These are phyloP conservation scores for Gastrophryne carolinensis DNA, from an alignment of 2,797 vertebrate species.

Conservation along the genomic window DNA sequence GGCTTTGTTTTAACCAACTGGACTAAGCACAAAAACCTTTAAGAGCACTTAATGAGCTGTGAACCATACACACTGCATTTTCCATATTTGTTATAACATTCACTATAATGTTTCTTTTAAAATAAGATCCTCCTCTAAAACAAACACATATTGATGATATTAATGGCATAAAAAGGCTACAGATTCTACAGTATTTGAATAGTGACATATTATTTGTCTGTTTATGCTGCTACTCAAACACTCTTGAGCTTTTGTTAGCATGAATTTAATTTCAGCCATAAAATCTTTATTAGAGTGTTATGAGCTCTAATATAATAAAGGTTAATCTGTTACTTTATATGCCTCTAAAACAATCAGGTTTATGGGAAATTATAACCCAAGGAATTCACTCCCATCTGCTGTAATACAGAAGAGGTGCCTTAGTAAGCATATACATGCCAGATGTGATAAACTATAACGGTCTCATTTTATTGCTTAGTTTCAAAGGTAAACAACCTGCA, in stretches of 20 bases:
- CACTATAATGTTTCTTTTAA: neutral
- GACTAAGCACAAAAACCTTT: too few relatives aligned
- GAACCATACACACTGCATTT: too few relatives aligned
- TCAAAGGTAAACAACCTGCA: conserved; percentile 32
- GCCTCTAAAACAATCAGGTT: conserved; percentile 18
- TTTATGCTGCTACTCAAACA: neutral
- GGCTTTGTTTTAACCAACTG: too few relatives aligned
- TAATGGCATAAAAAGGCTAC: neutral
- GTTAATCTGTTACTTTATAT: conserved; percentile 36
- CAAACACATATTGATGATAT: neutral
- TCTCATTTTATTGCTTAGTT: conserved; percentile 12
- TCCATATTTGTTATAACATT: neutral
- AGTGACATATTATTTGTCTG: neutral
- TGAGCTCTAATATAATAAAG: conserved; percentile 21
- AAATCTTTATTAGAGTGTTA: too few relatives aligned
- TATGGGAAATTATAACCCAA: conserved; percentile 16
- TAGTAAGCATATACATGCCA: neutral
- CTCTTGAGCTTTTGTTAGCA: conserved; percentile 25
- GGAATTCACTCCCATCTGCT: conserved; percentile 35
- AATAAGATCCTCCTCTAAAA: neutral
- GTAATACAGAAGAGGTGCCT: neutral
- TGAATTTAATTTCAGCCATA: conserved; percentile 29
- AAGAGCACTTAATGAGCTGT: too few relatives aligned
- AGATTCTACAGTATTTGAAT: neutral
- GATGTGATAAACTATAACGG: conserved; percentile 1